These are phyloP conservation scores for Drosophila parthenogenetica DNA, from an alignment of 2,888 invertebrate genomes.

Conservation along the genomic window DNA sequence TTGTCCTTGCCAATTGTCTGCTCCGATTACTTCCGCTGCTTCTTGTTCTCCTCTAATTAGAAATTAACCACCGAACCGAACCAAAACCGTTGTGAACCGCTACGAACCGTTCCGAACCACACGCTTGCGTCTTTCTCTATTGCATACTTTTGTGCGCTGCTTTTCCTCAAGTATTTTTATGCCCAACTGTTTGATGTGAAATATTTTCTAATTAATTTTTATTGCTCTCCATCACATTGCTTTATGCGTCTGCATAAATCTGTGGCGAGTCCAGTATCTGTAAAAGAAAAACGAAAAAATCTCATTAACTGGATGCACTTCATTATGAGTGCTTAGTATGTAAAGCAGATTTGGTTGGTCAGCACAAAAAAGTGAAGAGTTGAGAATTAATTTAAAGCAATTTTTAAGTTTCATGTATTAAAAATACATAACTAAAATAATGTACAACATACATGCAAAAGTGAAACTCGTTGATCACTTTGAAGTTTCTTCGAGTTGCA, in stretches of 20 bases:
- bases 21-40: neutral
- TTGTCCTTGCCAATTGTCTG: constrained; percentile 23
- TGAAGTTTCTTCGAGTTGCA: neutral
- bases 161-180: constrained; percentile 43
- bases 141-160: constrained; percentile 44
- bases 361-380: neutral
- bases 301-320: constrained; percentile 7
- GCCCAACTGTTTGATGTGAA: constrained; percentile 38
- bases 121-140: constrained; percentile 30
- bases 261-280: constrained; percentile 23
- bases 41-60: constrained; percentile 49
- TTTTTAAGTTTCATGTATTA: no score
- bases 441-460: neutral
- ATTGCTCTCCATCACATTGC: constrained; percentile 42
- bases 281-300: neutral
- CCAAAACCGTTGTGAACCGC: no score
- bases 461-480: neutral
- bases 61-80: constrained; percentile 46
- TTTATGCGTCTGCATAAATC: constrained; percentile 25
- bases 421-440: no score
- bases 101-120: constrained; percentile 25
- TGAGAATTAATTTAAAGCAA: neutral
- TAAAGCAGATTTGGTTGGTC: constrained; percentile 5
- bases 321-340: constrained; percentile 11
- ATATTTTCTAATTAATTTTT: constrained; percentile 68